Evolutionary conservation across 2,888 invertebrate species (phyloP), one percentile per base, ranked within the genome.

Genomic region (Drosophila macrospina): DNA sequence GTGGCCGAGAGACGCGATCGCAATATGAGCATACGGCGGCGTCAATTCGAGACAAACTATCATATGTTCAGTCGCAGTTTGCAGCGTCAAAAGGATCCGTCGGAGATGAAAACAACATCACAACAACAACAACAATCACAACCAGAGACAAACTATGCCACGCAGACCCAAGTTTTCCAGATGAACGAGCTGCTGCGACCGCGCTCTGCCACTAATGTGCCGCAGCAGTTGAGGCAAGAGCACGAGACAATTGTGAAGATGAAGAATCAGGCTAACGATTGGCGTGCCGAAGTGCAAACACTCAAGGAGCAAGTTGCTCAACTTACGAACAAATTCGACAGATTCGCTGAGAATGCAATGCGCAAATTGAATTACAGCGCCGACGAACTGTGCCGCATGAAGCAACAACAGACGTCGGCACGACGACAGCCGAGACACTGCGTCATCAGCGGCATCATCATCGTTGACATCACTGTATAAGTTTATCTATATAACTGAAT

Each of bases 1-100:
- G 96, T 96, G 0, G 95, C 94, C 0, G 95, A 95, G 74, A 93
- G 94, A 10, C 95, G 95, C 81, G 93, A 93, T 76, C 94, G 93
- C 57, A 93, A 93, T 64, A 93, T 93, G 85, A 94, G 93, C 77
- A 90, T 94, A 60, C 92, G 93, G 7, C 88, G 92, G 30, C 91
- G 90, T 2, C 91, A 94, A 93, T 91, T 92, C 59, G 91, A 91
- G 47, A 84, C 78, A 15, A 92, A 92, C 74, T 91, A 91, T 48
- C 86, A 89, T 51, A 83, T 91, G 66, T 92, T 92, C 42, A 91
- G 91, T 50, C 87, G 85, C 55, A 90, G 89, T 28, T 44, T 90
- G 16, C 89, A 90, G 66, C 85, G 89, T 0, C 84, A 78, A 37
- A 81, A 75, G 16, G 64, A 73, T n/a, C 55, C 42, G 4, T 6